Evolutionary conservation across 1,140 invertebrate genomes (phyloP), one percentile per base, ranked within the genome.

Genomic region (Apis dorsata): DNA sequence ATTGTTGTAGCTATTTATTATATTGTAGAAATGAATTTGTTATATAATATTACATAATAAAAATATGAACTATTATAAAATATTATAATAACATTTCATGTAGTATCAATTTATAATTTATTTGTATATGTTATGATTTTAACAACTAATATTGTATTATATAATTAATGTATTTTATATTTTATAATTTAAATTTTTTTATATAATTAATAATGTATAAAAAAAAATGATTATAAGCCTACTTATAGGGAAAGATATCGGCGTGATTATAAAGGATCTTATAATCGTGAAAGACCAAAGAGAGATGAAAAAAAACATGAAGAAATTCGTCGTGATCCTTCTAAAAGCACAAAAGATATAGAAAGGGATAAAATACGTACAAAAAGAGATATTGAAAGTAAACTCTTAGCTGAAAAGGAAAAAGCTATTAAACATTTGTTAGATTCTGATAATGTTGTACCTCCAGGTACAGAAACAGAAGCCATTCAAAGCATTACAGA

Each of bases 371-470:
- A 94, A 55, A 85, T 93, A 17, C 89, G 93, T 1, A 89, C 91
- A 4, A 93, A 93, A 76, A 92, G 91, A 15, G 91, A 93, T 44
- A 92, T 86, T 5, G 93, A 94, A 15, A 94, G 83, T 71, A 94
- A 94, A 72, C 92, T 94, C 0, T 86, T 94, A 1, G 93, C 93
- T 0, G 93, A 94, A 78, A 94, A 94, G 44, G 93, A 94, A 24
- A 94, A 94, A 73, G 93, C 93, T 2, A 93, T 94, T 10, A 94
- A 94, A 53, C 87, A 92, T 76, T 83, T 94, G 12, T 73, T 94
- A 44, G 93, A 94, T 55, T 94, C 93, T 0, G 93, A 93, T n/a
- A 90, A 91, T n/a, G 90, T 94, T 10, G 92, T 94, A 13, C 93
- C 93, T 10, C 93, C 93, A 10, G 93, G 93, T 24, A 94, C 93